Percentiles rank a stretch among this genome's conserved stretches.
Conservation (phyloP, 2,888 invertebrate species). For the Adela reaumurella region DNA sequence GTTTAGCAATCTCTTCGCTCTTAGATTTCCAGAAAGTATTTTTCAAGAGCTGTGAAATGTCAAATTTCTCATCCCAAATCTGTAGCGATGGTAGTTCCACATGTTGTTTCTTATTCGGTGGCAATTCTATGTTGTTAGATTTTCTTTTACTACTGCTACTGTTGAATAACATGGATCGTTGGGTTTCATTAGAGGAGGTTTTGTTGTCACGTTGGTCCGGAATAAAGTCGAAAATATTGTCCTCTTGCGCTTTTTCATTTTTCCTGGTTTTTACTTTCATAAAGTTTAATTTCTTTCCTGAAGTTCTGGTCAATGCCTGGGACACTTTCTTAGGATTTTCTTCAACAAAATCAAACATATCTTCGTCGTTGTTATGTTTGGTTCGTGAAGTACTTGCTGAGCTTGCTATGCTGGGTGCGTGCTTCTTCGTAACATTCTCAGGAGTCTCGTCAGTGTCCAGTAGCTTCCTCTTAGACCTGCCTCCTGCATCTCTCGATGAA, state of each 20-base stretch:
- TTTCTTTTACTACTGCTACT: background rate
- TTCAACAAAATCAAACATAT: slow-evolving; percentile 33
- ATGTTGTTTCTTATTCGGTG: background rate
- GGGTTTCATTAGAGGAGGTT: background rate
- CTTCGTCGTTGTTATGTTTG: no score
- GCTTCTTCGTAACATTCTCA: background rate
- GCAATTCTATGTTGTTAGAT: background rate
- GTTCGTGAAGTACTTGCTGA: no score
- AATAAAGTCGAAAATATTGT: slow-evolving; percentile 42
- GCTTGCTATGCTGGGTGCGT: no score
- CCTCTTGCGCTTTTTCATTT: slow-evolving; percentile 28
- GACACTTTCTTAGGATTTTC: slow-evolving; percentile 13
- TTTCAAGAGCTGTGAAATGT: slow-evolving; percentile 29
- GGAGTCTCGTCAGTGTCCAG: slow-evolving; percentile 17
- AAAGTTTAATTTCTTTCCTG: slow-evolving; percentile 28
- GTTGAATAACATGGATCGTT: slow-evolving; percentile 1
- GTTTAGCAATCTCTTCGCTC: slow-evolving; percentile 1
- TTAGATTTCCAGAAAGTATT: slow-evolving; percentile 16
- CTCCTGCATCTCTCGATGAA: no score
- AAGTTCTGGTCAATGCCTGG: slow-evolving; percentile 12
- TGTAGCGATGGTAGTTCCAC: slow-evolving; percentile 8
- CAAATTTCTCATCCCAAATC: slow-evolving; percentile 14
- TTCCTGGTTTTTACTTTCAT: slow-evolving; percentile 22
- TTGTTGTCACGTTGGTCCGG: background rate
- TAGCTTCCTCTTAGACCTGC: slow-evolving; percentile 25